phyloP scores from a whole-genome alignment of 2,797 vertebrate species.

The Catamblyrhynchus diadema region DNA sequence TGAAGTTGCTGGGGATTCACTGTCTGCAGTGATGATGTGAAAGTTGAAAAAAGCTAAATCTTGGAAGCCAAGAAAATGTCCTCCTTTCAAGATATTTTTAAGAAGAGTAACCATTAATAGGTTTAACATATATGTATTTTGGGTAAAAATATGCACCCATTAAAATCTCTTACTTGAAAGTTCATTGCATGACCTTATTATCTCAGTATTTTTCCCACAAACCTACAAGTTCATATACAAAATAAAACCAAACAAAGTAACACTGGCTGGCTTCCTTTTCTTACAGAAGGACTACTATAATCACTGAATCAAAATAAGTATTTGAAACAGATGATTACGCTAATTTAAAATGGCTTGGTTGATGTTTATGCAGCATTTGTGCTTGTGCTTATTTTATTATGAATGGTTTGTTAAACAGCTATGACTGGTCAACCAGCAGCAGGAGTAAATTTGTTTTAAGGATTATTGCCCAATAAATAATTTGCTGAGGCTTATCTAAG shows the following conservation, averaged over 20 bases:
- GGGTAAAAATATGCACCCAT: not conserved
- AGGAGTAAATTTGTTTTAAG: slow-evolving; percentile 39
- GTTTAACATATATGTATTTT: not conserved
- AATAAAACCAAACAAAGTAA: not conserved
- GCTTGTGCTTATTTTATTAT: slow-evolving; percentile 44
- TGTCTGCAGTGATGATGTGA: not conserved
- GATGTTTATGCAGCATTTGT: slow-evolving; percentile 39
- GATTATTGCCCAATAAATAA: slow-evolving; percentile 60
- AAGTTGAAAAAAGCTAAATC: not conserved
- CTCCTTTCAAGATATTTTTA: not conserved
- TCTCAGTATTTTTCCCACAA: not conserved
- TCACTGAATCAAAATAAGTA: slow-evolving; percentile 18
- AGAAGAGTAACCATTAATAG: not conserved
- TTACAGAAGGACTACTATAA: not conserved
- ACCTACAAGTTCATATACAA: not conserved
- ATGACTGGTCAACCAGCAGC: slow-evolving; percentile 28
- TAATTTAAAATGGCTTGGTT: slow-evolving; percentile 34
- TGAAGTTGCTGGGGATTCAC: not conserved
- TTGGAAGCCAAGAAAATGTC: not conserved
- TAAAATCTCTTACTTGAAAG: not conserved
- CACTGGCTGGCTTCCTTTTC: not conserved
- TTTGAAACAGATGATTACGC: not conserved
- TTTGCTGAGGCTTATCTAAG: slow-evolving; percentile 13
- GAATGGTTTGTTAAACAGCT: slow-evolving; percentile 51
- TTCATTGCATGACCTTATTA: not conserved